Base-by-base conservation (phyloP, 2,888 invertebrate species). In the Laothoe populi region DNA sequence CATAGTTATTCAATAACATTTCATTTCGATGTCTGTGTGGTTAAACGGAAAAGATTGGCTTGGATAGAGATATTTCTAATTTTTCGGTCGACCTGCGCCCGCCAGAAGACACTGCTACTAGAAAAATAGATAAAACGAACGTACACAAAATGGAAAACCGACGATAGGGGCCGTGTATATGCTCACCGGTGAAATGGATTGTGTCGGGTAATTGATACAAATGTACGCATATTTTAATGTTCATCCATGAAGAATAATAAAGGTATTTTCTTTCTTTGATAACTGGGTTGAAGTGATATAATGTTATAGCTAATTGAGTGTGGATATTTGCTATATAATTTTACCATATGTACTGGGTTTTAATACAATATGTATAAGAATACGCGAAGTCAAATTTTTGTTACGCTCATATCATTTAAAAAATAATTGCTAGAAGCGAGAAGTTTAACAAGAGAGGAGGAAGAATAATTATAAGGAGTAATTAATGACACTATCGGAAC, bases 31-130 rank as follows among this genome's bases (percentile, higher is more conserved):
- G 70, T 71, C 70, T 69, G 72, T 71, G 75, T 70, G 70, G 67
- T 72, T 70, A 70, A 73, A 76, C 77, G 72, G 72, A 75, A 78
- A 70, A 80, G 81, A 81, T 83, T 73, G 79, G 72, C 71, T 77
- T 68, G 70, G 82, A 87, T 84, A 81, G 83, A 88, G 85, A 86
- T 88, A 84, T 88, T 88, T 88, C 87, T 85, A 88, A 90, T 90
- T 89, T 88, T 83, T 82, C 88, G 88, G 82, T 87, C 77, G 87
- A 87, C 82, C 83, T 81, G 82, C 79, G 75, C 73, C 69, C 72
- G 74, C 63, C 65, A 62, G 69, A 78, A 80, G 78, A 83, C 81
- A 77, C 77, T 79, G 74, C 78, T 77, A 79, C 76, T 77, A 75
- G 76, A 74, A 80, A 83, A 86, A 86, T 82, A 83, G 84, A 85